These are phyloP conservation scores for Epizoanthus stellaris DNA, from an alignment of 92 coral and sea anemone genomes.

Conservation along the genomic window DNA sequence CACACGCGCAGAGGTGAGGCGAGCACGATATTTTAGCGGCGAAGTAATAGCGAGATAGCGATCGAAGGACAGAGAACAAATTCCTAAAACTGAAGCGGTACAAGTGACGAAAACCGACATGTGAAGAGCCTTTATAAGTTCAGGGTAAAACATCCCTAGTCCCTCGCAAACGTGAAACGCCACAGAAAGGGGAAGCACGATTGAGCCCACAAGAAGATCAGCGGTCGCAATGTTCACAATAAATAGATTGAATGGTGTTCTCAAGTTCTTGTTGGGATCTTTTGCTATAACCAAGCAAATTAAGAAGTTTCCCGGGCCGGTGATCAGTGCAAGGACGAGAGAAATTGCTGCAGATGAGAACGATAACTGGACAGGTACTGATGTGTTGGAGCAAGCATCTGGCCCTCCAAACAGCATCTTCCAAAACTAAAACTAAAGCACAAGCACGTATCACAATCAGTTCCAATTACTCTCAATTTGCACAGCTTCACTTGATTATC, in stretches of 20 bases:
- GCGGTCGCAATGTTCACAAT: conserved; percentile 80
- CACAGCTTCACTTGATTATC: no score
- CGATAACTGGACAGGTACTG: conserved; percentile 67
- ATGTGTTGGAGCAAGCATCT: conserved; percentile 58
- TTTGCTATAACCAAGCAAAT: conserved; percentile 78
- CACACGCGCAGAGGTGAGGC: conserved; percentile 59
- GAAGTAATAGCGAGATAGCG: conserved; percentile 72
- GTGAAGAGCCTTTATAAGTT: conserved; percentile 64
- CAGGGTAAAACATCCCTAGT: conserved; percentile 32
- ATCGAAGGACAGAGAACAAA: conserved; percentile 74
- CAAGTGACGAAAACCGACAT: conserved; percentile 77
- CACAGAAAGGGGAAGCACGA: conserved; percentile 75
- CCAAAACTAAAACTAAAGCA: no score
- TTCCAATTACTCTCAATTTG: no score
- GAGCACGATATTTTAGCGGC: conserved; percentile 74
- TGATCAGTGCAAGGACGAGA: conserved; percentile 57
- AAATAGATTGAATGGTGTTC: conserved; percentile 80
- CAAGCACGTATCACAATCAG: no score
- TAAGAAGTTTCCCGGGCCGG: conserved; percentile 71
- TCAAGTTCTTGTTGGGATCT: conserved; percentile 77
- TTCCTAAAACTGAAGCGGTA: conserved; percentile 75
- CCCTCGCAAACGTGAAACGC: conserved; percentile 77
- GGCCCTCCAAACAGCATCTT: conserved; percentile 72
- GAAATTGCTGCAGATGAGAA: conserved; percentile 67
- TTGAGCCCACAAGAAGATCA: conserved; percentile 72